phyloP scores from a whole-genome alignment of 2,113 vertebrate species.

The Origma solitaria region DNA sequence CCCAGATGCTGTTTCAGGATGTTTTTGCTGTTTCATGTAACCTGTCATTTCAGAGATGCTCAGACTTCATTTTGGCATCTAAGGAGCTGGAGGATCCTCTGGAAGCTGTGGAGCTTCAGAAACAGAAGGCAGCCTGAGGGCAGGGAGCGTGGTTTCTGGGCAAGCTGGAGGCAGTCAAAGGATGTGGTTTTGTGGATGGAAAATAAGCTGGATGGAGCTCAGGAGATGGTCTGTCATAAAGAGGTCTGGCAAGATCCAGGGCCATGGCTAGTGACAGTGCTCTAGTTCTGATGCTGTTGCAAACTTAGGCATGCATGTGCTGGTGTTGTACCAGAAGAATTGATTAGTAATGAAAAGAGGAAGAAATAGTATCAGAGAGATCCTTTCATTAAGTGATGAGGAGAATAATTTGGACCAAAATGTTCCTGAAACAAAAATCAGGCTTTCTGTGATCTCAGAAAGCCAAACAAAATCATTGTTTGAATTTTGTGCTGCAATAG shows the following conservation, averaged over 20 bases:
- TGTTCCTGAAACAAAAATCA: neutral
- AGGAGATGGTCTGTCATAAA: neutral
- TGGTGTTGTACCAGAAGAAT: neutral
- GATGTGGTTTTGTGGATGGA: slow-evolving; percentile 17
- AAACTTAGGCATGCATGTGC: neutral
- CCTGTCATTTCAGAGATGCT: slow-evolving; percentile 9
- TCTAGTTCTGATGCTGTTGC: neutral
- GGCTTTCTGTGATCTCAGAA: neutral
- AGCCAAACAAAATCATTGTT: neutral
- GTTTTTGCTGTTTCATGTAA: neutral
- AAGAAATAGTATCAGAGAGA: neutral
- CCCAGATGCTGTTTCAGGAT: neutral
- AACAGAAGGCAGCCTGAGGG: neutral
- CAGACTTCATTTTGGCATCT: slow-evolving; percentile 5
- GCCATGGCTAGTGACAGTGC: neutral
- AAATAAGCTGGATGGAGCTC: neutral
- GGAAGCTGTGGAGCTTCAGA: neutral
- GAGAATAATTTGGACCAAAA: neutral
- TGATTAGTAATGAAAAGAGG: neutral
- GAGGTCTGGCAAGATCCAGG: neutral
- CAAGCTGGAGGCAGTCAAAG: neutral
- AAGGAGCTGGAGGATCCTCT: neutral
- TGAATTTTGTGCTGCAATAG: neutral
- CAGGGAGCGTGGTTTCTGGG: neutral
- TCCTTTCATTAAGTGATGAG: neutral